Conservation (phyloP, 2,888 invertebrate genomes). For the Drosophila nr. fundita region DNA sequence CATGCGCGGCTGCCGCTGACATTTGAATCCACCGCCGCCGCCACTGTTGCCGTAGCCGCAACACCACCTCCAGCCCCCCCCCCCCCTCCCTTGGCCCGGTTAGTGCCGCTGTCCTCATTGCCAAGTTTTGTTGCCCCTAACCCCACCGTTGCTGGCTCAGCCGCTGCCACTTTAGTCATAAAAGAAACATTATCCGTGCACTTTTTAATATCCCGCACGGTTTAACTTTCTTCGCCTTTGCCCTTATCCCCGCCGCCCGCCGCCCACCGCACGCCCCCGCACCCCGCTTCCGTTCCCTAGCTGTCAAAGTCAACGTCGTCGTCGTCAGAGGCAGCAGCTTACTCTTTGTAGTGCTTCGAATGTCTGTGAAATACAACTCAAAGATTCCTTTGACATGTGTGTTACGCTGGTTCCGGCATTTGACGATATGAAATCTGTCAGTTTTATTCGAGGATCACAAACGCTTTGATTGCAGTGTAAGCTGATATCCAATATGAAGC, state of each 20-base stretch:
- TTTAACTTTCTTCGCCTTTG: conserved; percentile 73
- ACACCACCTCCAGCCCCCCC: neutral
- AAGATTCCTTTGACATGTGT: neutral
- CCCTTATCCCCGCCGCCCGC: conserved; percentile 1
- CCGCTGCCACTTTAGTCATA: conserved; percentile 78
- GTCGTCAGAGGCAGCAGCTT: conserved; percentile 23
- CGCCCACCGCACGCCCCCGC: neutral
- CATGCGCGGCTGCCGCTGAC: conserved; percentile 74
- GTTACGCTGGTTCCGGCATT: neutral
- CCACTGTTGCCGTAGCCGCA: neutral
- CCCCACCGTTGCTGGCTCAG: conserved; percentile 25
- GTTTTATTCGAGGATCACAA: neutral
- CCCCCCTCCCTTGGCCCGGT: neutral
- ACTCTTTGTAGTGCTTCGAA: conserved; percentile 83
- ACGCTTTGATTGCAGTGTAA: neutral
- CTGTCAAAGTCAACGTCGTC: conserved; percentile 37
- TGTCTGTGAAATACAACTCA: conserved; percentile 76
- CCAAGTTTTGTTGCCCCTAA: conserved; percentile 11
- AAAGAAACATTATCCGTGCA: conserved; percentile 78
- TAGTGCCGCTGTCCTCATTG: conserved; percentile 5
- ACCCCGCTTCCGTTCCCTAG: neutral
- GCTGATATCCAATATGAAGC: neutral
- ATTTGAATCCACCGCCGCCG: conserved; percentile 49
- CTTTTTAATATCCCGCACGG: conserved; percentile 85
- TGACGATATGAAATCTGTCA: neutral